Conservation (phyloP, 2,797 vertebrate species). For the Sebastes nivosus region DNA sequence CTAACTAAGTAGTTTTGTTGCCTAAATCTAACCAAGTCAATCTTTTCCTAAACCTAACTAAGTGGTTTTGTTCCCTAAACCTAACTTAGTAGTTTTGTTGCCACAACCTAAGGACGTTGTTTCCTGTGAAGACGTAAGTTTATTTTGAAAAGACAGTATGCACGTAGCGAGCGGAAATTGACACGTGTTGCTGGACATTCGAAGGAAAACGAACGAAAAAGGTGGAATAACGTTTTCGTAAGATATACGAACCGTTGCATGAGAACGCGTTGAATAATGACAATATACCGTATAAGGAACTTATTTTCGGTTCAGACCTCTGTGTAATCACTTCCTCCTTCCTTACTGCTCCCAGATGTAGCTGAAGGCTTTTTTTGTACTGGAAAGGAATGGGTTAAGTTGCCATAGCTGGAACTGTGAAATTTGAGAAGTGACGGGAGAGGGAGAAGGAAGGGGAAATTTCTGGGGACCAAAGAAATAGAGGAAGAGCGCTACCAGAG, state of each 20-base stretch:
- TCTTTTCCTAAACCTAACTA: too few relatives aligned
- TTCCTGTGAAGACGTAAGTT: too few relatives aligned
- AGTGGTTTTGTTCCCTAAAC: too few relatives aligned
- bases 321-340: constrained; percentile 6
- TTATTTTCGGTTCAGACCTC: neutral
- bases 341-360: neutral
- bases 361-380: neutral
- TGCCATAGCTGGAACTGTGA: constrained; percentile 62
- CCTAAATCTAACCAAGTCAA: too few relatives aligned
- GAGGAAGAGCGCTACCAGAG: constrained; percentile 48
- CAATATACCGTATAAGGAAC: neutral
- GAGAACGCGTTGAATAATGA: neutral
- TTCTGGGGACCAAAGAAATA: constrained; percentile 61
- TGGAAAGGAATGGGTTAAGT: constrained; percentile 69
- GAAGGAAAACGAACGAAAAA: too few relatives aligned
- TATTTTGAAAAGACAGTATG: too few relatives aligned
- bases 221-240: accelerated
- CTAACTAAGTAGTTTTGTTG: too few relatives aligned
- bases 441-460: constrained; percentile 53
- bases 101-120: too few relatives aligned
- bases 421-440: constrained; percentile 73
- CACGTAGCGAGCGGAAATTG: too few relatives aligned
- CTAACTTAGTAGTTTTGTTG: too few relatives aligned
- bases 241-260: too few relatives aligned
- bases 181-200: too few relatives aligned